Base-by-base conservation (phyloP, 2,113 vertebrate genomes). In the Cebus imitator region DNA sequence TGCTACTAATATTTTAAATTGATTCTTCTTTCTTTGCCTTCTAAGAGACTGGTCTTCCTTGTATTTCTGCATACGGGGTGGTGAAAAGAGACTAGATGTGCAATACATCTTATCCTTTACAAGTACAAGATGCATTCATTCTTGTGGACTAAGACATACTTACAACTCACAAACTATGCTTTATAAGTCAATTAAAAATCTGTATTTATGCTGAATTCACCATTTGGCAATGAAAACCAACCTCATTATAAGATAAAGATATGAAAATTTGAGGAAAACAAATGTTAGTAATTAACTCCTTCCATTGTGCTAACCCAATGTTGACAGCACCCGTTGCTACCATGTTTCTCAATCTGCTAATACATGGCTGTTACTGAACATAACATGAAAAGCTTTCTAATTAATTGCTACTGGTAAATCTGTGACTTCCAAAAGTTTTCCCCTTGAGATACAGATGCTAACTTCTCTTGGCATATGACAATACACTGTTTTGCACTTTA, bases 241-340 rank as follows among this genome's bases (percentile, higher is more conserved):
- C 23, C 27, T 91, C 32, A 68, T 27, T 25, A 7, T 90, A 84
- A 80, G 90, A 95, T 84, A 87, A 93, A 96, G 66, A 94, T 94
- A 86, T 81, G 94, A 93, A 91, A 97, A 70, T 37, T 73, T 90
- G 80, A 66, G 61, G 13, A 93, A 96, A 88, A 45, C 78, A 87
- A 91, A 75, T 3, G 45, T 85, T 68, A 95, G 76, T 97, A 97
- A 96, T 94, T 97, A 93, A 70, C 43, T 98, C 81, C 58, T 82
- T 87, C 73, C 32, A 96, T 23, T 96, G 55, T 88, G 96, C 84
- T 81, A 64, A 96, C 87, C 87, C 83, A 89, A n/a, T 93, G 95
- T 96, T 97, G 96, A 98, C 85, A 98, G 96, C 97, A 97, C 83
- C 96, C n/a, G 55, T 97, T 87, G 97, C 81, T 98, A 66, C 2